A percentile compares a stretch with the other conserved stretches of the same genome.
These are phyloP conservation scores for Porites lobata DNA, from an alignment of 92 coral and sea anemone genomes.

Conservation along the genomic window DNA sequence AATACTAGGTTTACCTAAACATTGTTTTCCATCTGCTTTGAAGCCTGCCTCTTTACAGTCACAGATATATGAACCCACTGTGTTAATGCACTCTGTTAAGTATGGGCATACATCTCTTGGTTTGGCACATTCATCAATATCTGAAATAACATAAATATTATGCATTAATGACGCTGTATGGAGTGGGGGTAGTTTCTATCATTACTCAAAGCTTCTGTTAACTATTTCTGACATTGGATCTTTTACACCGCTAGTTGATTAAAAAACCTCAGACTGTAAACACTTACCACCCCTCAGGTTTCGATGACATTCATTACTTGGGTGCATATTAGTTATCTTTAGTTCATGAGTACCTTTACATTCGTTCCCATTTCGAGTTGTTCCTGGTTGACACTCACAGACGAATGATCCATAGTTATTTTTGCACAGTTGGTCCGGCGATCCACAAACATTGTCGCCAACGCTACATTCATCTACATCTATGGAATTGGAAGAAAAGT, in stretches of 20 bases:
- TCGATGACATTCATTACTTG: too few species aligned
- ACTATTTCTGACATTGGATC: too few species aligned
- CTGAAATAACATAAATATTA: not conserved
- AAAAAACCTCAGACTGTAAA: too few species aligned
- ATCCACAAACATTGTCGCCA: conserved; percentile 23
- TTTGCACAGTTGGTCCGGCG: not conserved
- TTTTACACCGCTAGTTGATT: too few species aligned
- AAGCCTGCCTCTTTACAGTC: conserved; percentile 57
- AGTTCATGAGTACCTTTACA: not conserved
- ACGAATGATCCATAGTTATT: not conserved
- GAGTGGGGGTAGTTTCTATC: too few species aligned
- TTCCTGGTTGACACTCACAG: conserved; percentile 16
- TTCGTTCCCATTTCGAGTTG: not conserved
- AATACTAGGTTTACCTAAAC: conserved; percentile 41
- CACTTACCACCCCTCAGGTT: too few species aligned
- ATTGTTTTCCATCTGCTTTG: conserved; percentile 53
- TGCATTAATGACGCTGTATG: too few species aligned
- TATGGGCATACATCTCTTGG: conserved; percentile 40
- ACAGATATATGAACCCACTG: conserved; percentile 44
- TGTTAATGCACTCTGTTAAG: conserved; percentile 42
- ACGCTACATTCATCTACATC: conserved; percentile 38
- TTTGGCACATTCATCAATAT: conserved; percentile 47
- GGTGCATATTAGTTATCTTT: too few species aligned
- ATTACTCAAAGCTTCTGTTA: too few species aligned
- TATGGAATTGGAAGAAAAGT: not conserved